Percentiles rank a stretch among this genome's conserved stretches.
Conservation (phyloP, 2,113 vertebrate species). For the Nothocercus nigrocapillus region DNA sequence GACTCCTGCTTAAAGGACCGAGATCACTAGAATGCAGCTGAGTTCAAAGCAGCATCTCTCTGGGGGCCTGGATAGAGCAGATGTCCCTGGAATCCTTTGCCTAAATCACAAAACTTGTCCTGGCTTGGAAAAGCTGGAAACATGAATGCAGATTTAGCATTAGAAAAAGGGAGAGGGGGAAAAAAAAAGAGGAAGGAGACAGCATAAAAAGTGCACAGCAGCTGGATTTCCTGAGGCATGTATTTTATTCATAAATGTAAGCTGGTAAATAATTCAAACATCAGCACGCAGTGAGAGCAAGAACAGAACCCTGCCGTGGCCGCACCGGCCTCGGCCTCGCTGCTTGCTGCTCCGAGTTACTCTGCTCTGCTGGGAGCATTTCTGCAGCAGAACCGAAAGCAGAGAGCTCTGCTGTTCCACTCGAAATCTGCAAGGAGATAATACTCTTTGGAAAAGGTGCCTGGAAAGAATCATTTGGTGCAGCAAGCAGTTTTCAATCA, state of each 20-base stretch:
- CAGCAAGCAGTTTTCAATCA: background rate
- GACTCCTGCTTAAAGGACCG: background rate
- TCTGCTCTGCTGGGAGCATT: background rate
- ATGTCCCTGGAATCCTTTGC: background rate
- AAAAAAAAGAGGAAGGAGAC: background rate
- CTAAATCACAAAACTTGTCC: background rate
- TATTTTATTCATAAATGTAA: constrained; percentile 52
- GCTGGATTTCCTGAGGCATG: background rate
- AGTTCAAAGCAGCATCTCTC: background rate
- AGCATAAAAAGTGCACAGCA: background rate
- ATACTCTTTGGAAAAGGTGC: background rate
- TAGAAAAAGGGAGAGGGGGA: background rate
- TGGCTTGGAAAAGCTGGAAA: background rate
- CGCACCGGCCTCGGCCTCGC: background rate
- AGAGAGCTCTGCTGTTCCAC: background rate
- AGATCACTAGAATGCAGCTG: background rate
- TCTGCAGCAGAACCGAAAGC: background rate
- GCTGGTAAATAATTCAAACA: constrained; percentile 44
- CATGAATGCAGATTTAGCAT: background rate
- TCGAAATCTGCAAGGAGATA: background rate
- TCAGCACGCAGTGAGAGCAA: background rate
- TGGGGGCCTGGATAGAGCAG: background rate
- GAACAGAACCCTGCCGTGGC: background rate
- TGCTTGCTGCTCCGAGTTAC: background rate
- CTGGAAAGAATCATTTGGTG: background rate